phyloP scores from a whole-genome alignment of 2,113 vertebrate species.

The Scatophagus argus region DNA sequence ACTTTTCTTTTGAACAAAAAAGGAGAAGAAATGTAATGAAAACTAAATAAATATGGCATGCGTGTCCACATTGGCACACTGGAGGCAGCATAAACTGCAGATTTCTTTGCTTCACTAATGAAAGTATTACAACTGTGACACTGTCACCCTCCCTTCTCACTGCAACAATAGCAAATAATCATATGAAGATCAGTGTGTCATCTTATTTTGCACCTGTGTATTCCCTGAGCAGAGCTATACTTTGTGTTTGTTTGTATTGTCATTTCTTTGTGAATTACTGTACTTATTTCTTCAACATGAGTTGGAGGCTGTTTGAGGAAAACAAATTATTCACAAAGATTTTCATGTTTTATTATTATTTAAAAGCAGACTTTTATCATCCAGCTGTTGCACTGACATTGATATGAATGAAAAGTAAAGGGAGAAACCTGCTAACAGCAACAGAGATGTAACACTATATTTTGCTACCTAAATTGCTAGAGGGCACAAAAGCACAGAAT shows the following conservation, averaged over 20 bases:
- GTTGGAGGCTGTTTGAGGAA: conserved; percentile 32
- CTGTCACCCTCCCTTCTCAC: conserved; percentile 32
- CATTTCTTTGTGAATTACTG: conserved; percentile 59
- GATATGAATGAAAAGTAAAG: conserved; percentile 79
- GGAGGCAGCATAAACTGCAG: conserved; percentile 25
- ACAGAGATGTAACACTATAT: conserved; percentile 84
- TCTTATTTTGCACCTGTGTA: conserved; percentile 85
- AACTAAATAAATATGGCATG: conserved; percentile 80
- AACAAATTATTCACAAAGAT: conserved; percentile 44
- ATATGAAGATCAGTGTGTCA: conserved; percentile 50
- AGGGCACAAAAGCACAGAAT: conserved; percentile 89
- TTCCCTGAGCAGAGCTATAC: conserved; percentile 66
- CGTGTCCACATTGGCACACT: conserved; percentile 77
- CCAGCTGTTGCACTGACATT: conserved; percentile 79
- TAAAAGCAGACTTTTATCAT: conserved; percentile 69
- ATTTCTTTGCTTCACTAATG: conserved; percentile 46
- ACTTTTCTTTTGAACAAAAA: conserved; percentile 65
- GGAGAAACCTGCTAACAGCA: conserved; percentile 79
- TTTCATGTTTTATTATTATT: conserved; percentile 39
- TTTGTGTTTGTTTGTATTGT: conserved; percentile 78
- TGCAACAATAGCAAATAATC: conserved; percentile 55
- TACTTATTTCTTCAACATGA: conserved; percentile 53
- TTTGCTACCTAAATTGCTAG: conserved; percentile 92
- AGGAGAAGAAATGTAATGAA: conserved; percentile 64
- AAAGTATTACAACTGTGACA: conserved; percentile 24